These are phyloP conservation scores for Ommatoiulus sabulosus DNA, from an alignment of 2,888 invertebrate species.

Conservation along the genomic window DNA sequence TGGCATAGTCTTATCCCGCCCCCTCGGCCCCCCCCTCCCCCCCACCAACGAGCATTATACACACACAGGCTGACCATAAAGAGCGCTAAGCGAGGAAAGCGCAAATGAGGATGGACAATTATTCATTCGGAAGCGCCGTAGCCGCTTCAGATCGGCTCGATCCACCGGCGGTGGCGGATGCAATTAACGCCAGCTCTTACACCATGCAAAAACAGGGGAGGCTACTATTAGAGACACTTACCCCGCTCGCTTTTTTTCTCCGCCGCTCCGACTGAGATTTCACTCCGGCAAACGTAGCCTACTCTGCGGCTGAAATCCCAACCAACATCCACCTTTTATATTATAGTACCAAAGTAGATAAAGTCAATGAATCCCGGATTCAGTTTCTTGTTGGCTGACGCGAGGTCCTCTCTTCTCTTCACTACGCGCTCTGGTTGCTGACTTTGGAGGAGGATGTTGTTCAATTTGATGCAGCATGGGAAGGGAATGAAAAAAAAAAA, in stretches of 20 bases:
- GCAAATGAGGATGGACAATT: constrained; percentile 53
- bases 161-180: not conserved
- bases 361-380: constrained; percentile 45
- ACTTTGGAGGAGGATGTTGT: constrained; percentile 35
- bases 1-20: constrained; percentile 48
- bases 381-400: constrained; percentile 48
- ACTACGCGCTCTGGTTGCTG: not conserved
- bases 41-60: not conserved
- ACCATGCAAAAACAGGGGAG: not conserved
- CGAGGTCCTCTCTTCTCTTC: not conserved
- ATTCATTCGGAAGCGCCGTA: constrained; percentile 31
- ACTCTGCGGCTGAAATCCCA: too few relatives aligned
- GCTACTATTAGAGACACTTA: constrained; percentile 43
- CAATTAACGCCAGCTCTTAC: not conserved
- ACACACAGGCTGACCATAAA: constrained; percentile 51
- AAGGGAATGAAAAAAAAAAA: constrained; percentile 17
- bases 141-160: constrained; percentile 21
- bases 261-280: too few relatives aligned
- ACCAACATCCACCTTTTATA: constrained; percentile 27
- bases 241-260: too few relatives aligned
- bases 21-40: constrained; percentile 45
- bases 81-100: constrained; percentile 29
- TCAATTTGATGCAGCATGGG: constrained; percentile 32
- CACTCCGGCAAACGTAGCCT: too few relatives aligned
- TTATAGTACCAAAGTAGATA: constrained; percentile 7